Percentiles rank a stretch among this genome's conserved stretches.
Conservation (phyloP, 2,113 vertebrate species). For the Aptenodytes forsteri region DNA sequence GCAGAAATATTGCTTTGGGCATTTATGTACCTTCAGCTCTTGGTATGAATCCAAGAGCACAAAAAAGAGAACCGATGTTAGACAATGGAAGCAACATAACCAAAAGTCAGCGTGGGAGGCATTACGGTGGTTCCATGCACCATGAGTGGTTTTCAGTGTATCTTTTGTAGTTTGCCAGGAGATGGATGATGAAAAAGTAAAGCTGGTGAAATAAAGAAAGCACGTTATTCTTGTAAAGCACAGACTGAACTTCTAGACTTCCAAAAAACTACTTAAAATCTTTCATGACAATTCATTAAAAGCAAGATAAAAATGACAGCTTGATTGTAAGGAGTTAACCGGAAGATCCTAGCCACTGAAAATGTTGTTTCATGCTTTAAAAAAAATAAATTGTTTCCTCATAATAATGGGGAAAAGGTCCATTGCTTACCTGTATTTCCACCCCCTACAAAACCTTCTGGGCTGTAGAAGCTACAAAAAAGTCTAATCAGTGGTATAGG, state of each 20-base stretch:
- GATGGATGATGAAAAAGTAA: background rate
- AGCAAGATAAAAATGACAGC: background rate
- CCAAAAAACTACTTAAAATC: background rate
- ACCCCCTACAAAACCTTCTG: background rate
- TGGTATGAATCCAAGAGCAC: background rate
- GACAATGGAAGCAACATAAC: background rate
- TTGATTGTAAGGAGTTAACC: background rate
- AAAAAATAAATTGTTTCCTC: background rate
- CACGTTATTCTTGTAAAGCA: background rate
- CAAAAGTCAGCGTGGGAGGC: background rate
- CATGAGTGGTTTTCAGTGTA: background rate
- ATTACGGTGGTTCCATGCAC: background rate
- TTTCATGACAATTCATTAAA: background rate
- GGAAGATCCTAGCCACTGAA: background rate
- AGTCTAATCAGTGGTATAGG: background rate
- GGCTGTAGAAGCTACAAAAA: background rate
- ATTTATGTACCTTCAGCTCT: background rate
- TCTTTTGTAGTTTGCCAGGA: background rate
- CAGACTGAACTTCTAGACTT: background rate
- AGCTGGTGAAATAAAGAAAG: background rate
- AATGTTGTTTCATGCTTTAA: background rate
- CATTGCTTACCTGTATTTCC: background rate
- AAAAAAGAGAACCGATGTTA: background rate
- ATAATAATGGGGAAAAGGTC: background rate
- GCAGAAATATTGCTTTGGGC: background rate